Conservation (phyloP, 2,797 vertebrate genomes). For the Lithobates pipiens region DNA sequence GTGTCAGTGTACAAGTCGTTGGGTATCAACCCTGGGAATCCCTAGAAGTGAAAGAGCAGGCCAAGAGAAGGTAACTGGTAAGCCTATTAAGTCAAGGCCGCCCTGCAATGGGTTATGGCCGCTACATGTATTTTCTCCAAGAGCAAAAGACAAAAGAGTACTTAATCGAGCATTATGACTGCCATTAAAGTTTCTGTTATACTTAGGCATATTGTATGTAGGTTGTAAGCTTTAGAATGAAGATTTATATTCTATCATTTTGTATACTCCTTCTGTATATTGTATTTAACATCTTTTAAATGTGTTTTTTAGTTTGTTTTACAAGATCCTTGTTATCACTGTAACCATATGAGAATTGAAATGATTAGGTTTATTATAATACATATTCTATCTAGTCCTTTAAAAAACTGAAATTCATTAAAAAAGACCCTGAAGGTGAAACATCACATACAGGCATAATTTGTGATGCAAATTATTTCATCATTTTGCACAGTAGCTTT, state of each 20-base stretch:
- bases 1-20: too few species aligned
- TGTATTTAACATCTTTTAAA: constrained; percentile 27
- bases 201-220: background rate
- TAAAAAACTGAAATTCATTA: constrained; percentile 51
- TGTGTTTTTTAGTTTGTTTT: constrained; percentile 21
- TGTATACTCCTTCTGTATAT: background rate
- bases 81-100: too few species aligned
- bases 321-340: constrained; percentile 32
- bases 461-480: constrained; percentile 53
- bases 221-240: background rate
- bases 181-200: background rate
- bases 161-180: too few species aligned
- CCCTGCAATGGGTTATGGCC: too few species aligned
- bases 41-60: too few species aligned
- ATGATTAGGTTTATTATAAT: constrained; percentile 36
- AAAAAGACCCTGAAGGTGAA: constrained; percentile 54
- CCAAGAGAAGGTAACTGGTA: too few species aligned
- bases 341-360: constrained; percentile 49
- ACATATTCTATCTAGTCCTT: constrained; percentile 50
- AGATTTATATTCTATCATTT: background rate
- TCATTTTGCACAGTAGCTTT: constrained; percentile 50
- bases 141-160: too few species aligned
- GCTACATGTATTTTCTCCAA: too few species aligned
- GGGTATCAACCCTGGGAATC: too few species aligned
- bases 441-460: constrained; percentile 55